Conservation (phyloP, 64 coral and sea anemone species). For the Porites lutea region DNA sequence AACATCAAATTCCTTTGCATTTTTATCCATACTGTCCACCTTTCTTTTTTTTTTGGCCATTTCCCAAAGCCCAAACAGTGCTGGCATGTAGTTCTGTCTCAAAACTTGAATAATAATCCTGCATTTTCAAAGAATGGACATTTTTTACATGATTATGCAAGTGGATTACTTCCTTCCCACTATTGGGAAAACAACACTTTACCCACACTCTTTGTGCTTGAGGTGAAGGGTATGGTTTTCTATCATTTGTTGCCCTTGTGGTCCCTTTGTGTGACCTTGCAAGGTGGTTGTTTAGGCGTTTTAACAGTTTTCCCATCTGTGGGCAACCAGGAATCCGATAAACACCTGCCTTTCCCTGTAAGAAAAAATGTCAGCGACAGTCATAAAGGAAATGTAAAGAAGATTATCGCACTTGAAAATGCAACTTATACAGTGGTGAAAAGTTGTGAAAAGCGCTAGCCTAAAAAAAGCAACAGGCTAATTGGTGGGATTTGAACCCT, state of each 20-base stretch:
- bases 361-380: background rate
- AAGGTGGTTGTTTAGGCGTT: background rate
- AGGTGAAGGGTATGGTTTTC: background rate
- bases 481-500: too few species aligned
- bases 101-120: background rate
- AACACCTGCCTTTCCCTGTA: background rate
- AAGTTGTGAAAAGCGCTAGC: background rate
- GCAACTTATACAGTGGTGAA: background rate
- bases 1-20: background rate
- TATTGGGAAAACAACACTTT: background rate
- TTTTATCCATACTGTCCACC: background rate
- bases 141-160: background rate
- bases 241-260: background rate
- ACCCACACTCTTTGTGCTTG: too few species aligned
- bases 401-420: background rate
- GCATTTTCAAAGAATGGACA: background rate
- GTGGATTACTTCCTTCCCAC: background rate
- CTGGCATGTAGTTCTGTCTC: background rate
- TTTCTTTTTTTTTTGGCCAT: background rate
- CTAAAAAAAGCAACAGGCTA: too few species aligned
- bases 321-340: background rate
- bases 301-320: background rate
- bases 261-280: background rate
- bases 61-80: background rate
- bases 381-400: background rate